These are phyloP conservation scores for Spatulosminthurus flaviceps DNA, from an alignment of 2,888 invertebrate species.

Conservation along the genomic window DNA sequence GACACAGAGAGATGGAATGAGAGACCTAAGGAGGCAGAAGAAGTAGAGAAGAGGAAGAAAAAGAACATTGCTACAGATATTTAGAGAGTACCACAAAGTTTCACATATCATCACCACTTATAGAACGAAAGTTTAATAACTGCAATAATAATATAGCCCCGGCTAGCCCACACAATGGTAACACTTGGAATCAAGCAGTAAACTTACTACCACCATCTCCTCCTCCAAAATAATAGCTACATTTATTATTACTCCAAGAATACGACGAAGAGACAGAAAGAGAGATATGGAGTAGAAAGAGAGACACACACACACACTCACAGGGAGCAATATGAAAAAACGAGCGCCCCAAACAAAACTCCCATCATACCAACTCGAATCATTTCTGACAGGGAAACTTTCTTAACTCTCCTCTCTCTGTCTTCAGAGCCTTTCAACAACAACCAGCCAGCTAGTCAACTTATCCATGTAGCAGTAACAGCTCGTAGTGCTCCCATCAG, in stretches of 20 bases:
- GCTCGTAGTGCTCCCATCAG: no score
- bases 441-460: not conserved
- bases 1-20: no score
- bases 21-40: no score
- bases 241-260: constrained; percentile 1
- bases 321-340: not conserved
- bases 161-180: not conserved
- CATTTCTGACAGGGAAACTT: constrained; percentile 10
- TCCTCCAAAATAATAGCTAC: not conserved
- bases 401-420: not conserved
- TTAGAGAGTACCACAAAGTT: not conserved
- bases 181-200: constrained; percentile 14
- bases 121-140: not conserved
- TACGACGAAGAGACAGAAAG: no score
- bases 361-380: constrained; percentile 12
- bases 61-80: constrained; percentile 1
- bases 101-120: constrained; percentile 4
- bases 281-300: no score
- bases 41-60: no score
- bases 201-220: not conserved
- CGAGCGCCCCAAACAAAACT: not conserved
- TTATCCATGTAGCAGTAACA: no score
- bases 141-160: constrained; percentile 3
- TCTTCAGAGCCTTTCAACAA: not conserved
- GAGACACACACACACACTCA: no score